Conservation (phyloP, 1,140 invertebrate species). For the Sipha flava region DNA sequence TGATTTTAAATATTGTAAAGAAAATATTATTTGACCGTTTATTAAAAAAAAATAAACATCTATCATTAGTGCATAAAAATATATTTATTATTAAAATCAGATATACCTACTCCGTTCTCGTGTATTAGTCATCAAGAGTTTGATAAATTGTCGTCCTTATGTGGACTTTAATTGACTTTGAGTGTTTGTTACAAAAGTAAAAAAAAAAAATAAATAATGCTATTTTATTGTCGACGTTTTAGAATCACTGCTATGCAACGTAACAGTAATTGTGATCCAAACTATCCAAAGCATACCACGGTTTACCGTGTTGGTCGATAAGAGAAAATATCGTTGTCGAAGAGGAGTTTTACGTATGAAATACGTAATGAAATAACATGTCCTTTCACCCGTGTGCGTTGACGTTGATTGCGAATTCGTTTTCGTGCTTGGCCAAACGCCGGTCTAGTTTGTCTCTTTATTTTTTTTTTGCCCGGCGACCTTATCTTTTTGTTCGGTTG, state of each 20-base stretch:
- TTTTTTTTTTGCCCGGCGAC: not conserved
- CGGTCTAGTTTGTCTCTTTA: constrained; percentile 11
- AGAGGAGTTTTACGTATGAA: not conserved
- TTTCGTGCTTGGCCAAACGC: not conserved
- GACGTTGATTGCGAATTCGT: constrained; percentile 21
- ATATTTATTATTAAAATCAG: too few relatives aligned
- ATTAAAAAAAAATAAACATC: too few relatives aligned
- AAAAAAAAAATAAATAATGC: not conserved
- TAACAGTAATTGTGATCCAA: not conserved
- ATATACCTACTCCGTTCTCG: too few relatives aligned
- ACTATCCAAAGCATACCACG: not conserved
- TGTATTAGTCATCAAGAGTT: too few relatives aligned
- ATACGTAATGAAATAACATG: constrained; percentile 19
- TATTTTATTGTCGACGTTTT: not conserved
- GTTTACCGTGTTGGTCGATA: not conserved
- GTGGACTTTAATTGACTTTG: too few relatives aligned
- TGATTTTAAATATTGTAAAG: too few relatives aligned
- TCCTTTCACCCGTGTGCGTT: constrained; percentile 9
- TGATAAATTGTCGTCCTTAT: too few relatives aligned
- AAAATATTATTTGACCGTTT: too few relatives aligned
- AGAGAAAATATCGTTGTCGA: not conserved
- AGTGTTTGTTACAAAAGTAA: too few relatives aligned
- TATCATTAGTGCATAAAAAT: too few relatives aligned
- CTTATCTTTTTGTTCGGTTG: not conserved
- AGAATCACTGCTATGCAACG: not conserved